phyloP scores from a whole-genome alignment of 2,797 vertebrate species.

The Galagoides demidoff region DNA sequence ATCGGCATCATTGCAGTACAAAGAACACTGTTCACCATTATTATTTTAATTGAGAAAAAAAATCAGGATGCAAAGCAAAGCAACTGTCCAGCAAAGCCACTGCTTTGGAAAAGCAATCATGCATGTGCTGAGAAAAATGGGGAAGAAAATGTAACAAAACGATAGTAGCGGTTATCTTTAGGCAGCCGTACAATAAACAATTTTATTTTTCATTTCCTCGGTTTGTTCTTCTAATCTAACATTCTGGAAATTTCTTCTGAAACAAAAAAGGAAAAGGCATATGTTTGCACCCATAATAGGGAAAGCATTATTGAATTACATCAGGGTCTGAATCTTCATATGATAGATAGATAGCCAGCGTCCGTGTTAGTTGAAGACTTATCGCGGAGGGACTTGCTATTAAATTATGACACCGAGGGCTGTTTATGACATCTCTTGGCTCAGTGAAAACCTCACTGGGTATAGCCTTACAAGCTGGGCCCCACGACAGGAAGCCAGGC shows the following conservation, averaged over 20 bases:
- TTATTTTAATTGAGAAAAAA: constrained; percentile 2
- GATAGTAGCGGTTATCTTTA: neutral
- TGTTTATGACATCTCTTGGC: constrained; percentile 53
- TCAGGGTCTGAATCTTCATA: neutral
- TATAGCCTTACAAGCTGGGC: neutral
- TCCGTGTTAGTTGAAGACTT: constrained; percentile 30
- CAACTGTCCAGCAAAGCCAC: neutral
- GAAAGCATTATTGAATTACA: constrained; percentile 33
- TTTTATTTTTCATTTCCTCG: constrained; percentile 63
- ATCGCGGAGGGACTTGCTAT: constrained; percentile 38
- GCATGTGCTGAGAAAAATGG: neutral
- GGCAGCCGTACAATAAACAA: neutral
- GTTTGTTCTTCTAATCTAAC: constrained; percentile 71
- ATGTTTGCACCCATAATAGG: neutral
- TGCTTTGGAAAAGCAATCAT: neutral
- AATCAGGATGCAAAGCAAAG: neutral
- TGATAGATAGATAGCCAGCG: neutral
- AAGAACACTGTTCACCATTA: neutral
- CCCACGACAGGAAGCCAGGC: neutral
- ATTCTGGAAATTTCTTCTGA: constrained; percentile 74
- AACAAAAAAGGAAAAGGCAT: constrained; percentile 58
- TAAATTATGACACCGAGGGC: constrained; percentile 69
- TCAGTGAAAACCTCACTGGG: constrained; percentile 66
- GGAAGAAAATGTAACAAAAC: neutral
- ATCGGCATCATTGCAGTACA: neutral